These are phyloP conservation scores for Podilymbus podiceps DNA, from an alignment of 2,113 vertebrate species.

Conservation along the genomic window DNA sequence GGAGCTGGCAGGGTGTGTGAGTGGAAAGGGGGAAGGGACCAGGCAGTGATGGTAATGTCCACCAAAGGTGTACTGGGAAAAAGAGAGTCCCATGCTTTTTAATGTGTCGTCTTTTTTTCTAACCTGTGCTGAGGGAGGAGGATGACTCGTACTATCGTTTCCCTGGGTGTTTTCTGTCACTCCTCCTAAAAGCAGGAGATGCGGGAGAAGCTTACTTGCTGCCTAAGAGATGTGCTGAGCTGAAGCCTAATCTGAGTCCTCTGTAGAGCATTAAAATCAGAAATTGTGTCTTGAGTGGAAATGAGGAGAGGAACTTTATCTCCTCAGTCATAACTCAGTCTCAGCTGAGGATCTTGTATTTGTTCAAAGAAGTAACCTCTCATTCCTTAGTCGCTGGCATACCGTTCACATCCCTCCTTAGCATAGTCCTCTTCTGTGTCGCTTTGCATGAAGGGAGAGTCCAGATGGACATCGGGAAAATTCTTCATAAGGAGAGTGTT, in stretches of 20 bases:
- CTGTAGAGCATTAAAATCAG: background rate
- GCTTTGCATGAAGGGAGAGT: background rate
- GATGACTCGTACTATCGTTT: accelerated
- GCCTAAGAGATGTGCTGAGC: background rate
- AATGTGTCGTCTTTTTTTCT: background rate
- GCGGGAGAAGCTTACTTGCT: background rate
- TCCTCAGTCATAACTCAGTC: background rate
- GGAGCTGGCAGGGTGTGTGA: background rate
- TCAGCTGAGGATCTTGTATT: background rate
- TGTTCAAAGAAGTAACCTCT: background rate
- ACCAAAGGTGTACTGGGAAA: background rate
- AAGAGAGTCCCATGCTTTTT: background rate
- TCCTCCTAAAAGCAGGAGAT: background rate
- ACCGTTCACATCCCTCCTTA: background rate
- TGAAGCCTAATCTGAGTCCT: background rate
- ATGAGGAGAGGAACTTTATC: background rate
- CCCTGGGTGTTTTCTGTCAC: background rate
- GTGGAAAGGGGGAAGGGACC: background rate
- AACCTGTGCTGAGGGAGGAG: background rate
- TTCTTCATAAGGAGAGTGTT: background rate
- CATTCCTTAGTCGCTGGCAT: background rate
- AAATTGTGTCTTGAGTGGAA: background rate
- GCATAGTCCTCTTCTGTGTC: background rate
- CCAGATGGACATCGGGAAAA: background rate
- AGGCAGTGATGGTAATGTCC: background rate